phyloP scores from a whole-genome alignment of 2,113 vertebrate genomes.

The Brachypodius melanocephalos region DNA sequence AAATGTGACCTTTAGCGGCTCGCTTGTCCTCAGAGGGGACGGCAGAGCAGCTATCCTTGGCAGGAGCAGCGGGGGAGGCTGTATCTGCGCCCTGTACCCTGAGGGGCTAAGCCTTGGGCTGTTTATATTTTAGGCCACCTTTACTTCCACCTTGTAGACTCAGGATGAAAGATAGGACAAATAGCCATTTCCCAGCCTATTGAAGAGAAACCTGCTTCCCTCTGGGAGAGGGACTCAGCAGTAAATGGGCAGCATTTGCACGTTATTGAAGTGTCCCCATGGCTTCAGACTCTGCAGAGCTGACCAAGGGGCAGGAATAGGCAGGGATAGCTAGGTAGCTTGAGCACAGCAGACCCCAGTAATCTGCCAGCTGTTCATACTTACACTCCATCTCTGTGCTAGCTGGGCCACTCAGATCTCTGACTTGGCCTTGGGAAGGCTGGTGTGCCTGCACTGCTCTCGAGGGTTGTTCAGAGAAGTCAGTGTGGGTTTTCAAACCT shows the following conservation, averaged over 20 bases:
- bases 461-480: not conserved
- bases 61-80: not conserved
- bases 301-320: not conserved
- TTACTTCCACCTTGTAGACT: not conserved
- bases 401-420: not conserved
- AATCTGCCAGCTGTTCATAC: not conserved
- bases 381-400: not conserved
- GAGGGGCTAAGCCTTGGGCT: not conserved
- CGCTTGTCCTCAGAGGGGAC: not conserved
- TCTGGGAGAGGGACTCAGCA: not conserved
- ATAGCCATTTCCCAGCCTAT: not conserved
- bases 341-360: accelerated
- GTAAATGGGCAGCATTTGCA: not conserved
- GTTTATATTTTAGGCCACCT: not conserved
- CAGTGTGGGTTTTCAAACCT: not conserved
- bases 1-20: not conserved
- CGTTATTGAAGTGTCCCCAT: not conserved
- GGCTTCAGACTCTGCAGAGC: not conserved
- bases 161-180: not conserved
- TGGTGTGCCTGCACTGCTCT: not conserved
- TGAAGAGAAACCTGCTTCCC: not conserved
- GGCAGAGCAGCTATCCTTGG: not conserved
- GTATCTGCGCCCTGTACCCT: not conserved
- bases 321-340: not conserved
- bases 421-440: not conserved